Base-by-base conservation (phyloP, 2,888 invertebrate genomes). In the Synanthedon vespiformis region DNA sequence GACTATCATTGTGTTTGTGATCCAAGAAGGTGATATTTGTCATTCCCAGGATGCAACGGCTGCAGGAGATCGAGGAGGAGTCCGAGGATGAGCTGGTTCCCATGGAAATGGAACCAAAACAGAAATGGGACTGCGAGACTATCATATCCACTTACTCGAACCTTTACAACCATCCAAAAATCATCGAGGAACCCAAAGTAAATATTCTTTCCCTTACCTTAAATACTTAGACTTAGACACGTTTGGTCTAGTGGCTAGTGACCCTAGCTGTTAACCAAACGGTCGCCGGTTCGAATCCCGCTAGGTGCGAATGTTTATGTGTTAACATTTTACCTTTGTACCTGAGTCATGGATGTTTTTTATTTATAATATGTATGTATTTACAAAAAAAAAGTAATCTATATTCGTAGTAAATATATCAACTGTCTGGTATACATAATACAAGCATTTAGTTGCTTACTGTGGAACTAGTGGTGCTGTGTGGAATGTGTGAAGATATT, bases 41-140 rank as follows among this genome's bases (percentile, higher is more conserved):
- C 2, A 34, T 44, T 58, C 55, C 2, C 64, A 88, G 88, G 61
- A 68, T 88, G 34, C 64, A 68, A n/a, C 77, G 73, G 3, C 68
- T 88, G 0, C 88, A 89, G 65, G 85, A 87, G 57, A 86, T 88
- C 51, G 67, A 70, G 8, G 88, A 88, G 49, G 87, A 86, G 55
- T 86, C 81, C 0, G 90, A 90, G 41, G 90, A 91, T 2, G 88
- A 90, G 56, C 74, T 92, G 41, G 88, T 89, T 40, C 78, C 91
- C 0, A 81, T 91, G 57, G 90, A 92, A 1, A 89, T 91, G 34
- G 89, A 91, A 52, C 83, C 89, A 0, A 89, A 91, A 59, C 89
- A 89, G 62, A 92, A 91, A 73, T 96, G 94, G 94, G 97, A 98
- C 80, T 97, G 97, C 67, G 94, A 97, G 84, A 95, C 95, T 53